Evolutionary conservation across 2,113 vertebrate genomes (phyloP), one percentile per base, ranked within the genome.

Genomic region (Rhabdomys dilectus): DNA sequence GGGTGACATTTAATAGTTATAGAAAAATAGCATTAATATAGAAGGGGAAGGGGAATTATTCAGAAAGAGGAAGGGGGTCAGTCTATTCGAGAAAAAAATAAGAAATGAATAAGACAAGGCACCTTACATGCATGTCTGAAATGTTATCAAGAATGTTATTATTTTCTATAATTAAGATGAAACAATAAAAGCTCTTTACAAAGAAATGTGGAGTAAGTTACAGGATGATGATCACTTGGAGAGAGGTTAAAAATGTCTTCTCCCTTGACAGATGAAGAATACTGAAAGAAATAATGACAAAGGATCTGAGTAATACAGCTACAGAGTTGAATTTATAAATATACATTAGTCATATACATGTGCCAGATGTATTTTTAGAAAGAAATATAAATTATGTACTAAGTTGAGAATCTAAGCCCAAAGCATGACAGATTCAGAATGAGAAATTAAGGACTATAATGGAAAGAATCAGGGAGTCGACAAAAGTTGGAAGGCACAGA

Each of bases 291-390:
- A 42, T 75, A 75, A 58, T 72, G 73, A 39, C 39, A 70, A 56
- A 95, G 51, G 36, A 89, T 85, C 60, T 96, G 53, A 87, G 73
- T 86, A 80, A 93, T 62, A 73, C 7, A 45, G 80, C 62, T 51
- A 60, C 34, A 68, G 58, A 36, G 51, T 70, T 78, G 34, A 86
- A 85, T 60, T 48, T 90, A 90, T 85, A 93, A 42, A 60, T 78
- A 85, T 7, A 53, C 62, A 84, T 80, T 91, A 70, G 80, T 80
- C 80, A 80, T 73, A 62, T 86, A 72, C 64, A 93, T 87, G 62
- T 91, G 62, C 78, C 53, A 93, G n/a, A 60, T 78, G 10, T 87
- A 91, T 96, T 90, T 91, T 80, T 53, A n/a, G 91, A 64, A 93
- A 64, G 42, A 93, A 73, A 86, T 86, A 70, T 91, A 86, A 91